Evolutionary conservation across 1,140 invertebrate genomes (phyloP).

Genomic region (Acarapis woodi): DNA sequence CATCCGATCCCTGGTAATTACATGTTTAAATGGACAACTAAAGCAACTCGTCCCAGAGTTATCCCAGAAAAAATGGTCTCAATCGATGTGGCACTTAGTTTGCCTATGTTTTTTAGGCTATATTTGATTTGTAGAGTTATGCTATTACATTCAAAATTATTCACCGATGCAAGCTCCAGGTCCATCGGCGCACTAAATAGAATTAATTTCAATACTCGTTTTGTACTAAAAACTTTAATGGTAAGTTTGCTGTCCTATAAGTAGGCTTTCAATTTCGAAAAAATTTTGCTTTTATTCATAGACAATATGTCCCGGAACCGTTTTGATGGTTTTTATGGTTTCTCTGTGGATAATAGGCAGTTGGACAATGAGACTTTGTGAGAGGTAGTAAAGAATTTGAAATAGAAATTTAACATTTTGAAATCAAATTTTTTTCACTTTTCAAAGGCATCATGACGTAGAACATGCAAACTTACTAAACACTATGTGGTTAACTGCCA

Average conservation of each 20-base stretch:
- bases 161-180: conserved; percentile 72
- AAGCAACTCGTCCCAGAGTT: conserved; percentile 65
- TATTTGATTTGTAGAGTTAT: conserved; percentile 98
- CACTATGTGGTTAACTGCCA: conserved; percentile 95
- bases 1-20: conserved; percentile 91
- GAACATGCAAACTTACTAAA: conserved; percentile 90
- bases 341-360: conserved; percentile 97
- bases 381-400: conserved; percentile 41
- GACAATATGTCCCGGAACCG: conserved; percentile 61
- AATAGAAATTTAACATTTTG: neutral
- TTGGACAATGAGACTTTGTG: conserved; percentile 92
- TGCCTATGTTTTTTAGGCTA: conserved; percentile 96
- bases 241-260: conserved; percentile 31
- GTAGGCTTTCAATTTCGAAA: neutral
- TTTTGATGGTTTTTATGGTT: conserved; percentile 90
- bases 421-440: neutral
- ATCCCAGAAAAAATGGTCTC: too few species aligned
- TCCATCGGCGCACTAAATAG: conserved; percentile 79
- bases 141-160: conserved; percentile 93
- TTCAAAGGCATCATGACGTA: conserved; percentile 65
- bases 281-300: neutral
- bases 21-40: conserved; percentile 81
- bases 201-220: conserved; percentile 97
- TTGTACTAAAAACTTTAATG: conserved; percentile 98
- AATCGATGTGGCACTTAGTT: conserved; percentile 75